These are phyloP conservation scores for Virgularia gustaviana DNA, from an alignment of 92 coral and sea anemone species.

Conservation along the genomic window DNA sequence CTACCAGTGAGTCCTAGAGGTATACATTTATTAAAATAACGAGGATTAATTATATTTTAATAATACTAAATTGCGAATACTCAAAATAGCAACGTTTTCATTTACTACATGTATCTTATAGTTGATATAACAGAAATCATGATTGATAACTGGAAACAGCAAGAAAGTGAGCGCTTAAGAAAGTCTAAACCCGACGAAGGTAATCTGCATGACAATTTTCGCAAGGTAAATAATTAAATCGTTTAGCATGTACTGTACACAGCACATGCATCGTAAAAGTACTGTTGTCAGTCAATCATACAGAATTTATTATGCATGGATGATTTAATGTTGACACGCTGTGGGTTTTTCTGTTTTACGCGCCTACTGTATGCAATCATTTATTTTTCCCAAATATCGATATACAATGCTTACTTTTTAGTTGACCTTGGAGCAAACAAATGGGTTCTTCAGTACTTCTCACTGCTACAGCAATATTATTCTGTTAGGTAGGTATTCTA, in stretches of 20 bases:
- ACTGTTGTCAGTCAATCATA: no score
- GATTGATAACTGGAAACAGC: conserved; percentile 37
- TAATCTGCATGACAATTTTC: not conserved
- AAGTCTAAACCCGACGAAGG: conserved; percentile 49
- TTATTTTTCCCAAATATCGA: no score
- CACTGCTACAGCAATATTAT: conserved; percentile 45
- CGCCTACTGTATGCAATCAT: not conserved
- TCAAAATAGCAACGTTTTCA: not conserved
- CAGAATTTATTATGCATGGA: no score
- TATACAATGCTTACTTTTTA: conserved; percentile 18
- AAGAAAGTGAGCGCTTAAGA: conserved; percentile 40
- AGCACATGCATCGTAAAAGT: no score
- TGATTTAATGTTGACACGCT: no score
- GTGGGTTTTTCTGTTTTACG: no score
- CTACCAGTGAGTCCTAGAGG: conserved; percentile 22
- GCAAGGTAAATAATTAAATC: no score
- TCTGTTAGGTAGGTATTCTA: conserved; percentile 18
- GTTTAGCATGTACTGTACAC: no score
- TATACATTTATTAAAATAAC: not conserved
- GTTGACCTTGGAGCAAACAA: conserved; percentile 57
- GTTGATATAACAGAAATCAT: conserved; percentile 36
- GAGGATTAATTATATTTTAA: not conserved
- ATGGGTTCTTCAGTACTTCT: conserved; percentile 53
- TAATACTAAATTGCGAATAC: not conserved
- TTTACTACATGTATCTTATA: not conserved